Evolutionary conservation across 1,140 invertebrate genomes (phyloP).

Genomic region (Aradophagus sp.): DNA sequence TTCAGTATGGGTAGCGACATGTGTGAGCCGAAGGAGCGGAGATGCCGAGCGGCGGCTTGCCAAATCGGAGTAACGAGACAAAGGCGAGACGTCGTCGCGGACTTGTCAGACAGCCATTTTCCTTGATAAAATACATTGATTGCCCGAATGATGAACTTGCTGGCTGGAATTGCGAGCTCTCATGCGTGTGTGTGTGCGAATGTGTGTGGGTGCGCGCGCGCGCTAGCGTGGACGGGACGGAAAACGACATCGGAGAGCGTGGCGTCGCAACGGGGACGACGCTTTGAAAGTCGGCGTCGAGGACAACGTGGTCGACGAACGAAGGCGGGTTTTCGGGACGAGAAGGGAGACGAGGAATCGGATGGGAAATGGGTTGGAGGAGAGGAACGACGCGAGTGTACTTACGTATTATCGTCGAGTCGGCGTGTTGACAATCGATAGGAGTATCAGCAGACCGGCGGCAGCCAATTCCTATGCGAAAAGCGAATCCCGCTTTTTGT

Average conservation of each 20-base stretch:
- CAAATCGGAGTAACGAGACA: too few species aligned
- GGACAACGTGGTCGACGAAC: too few species aligned
- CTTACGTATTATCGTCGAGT: slow-evolving; percentile 31
- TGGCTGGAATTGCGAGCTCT: background rate
- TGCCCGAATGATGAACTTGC: slow-evolving; percentile 45
- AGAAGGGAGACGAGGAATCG: background rate
- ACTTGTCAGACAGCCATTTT: slow-evolving; percentile 70
- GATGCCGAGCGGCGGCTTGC: too few species aligned
- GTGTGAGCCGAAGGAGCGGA: too few species aligned
- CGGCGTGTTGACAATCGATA: slow-evolving; percentile 15
- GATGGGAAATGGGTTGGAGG: background rate
- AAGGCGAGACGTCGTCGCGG: too few species aligned
- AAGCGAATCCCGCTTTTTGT: slow-evolving; percentile 76
- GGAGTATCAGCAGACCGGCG: slow-evolving; percentile 46
- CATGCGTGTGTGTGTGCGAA: background rate
- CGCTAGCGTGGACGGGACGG: too few species aligned
- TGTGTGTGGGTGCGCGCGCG: background rate
- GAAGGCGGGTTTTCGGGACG: too few species aligned
- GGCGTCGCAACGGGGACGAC: too few species aligned
- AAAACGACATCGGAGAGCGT: too few species aligned
- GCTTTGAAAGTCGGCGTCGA: too few species aligned
- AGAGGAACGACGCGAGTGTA: slow-evolving; percentile 6
- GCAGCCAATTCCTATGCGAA: slow-evolving; percentile 73
- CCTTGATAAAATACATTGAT: slow-evolving; percentile 66
- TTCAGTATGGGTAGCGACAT: too few species aligned